A percentile compares a stretch with the other conserved stretches of the same genome.
phyloP scores from a whole-genome alignment of 2,113 vertebrate species.

The Tupaia tana region DNA sequence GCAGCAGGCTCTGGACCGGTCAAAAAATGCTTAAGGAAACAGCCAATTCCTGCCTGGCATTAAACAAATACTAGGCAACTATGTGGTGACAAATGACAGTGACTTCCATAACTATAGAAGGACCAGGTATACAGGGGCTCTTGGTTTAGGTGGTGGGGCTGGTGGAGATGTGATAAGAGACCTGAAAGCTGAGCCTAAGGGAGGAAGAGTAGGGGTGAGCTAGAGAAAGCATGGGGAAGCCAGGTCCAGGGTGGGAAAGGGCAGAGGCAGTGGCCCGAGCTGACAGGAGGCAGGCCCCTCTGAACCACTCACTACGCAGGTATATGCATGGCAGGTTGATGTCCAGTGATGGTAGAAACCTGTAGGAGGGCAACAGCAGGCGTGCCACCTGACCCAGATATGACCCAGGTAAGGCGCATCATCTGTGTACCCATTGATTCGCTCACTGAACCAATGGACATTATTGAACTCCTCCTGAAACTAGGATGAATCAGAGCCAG shows the following conservation, averaged over 20 bases:
- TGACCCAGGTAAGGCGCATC: background rate
- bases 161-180: background rate
- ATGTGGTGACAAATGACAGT: background rate
- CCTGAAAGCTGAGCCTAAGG: background rate
- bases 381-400: background rate
- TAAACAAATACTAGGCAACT: background rate
- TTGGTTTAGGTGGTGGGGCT: background rate
- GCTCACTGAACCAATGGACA: fast-evolving
- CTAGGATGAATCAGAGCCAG: background rate
- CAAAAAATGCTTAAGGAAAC: background rate
- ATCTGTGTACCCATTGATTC: no score
- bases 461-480: background rate
- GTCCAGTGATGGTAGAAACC: no score
- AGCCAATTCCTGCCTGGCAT: background rate
- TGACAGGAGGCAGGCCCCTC: background rate
- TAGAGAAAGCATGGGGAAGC: background rate
- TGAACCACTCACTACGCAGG: background rate
- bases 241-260: background rate
- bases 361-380: background rate
- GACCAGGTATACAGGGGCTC: no score
- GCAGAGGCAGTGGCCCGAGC: background rate
- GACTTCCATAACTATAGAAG: background rate
- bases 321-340: fast-evolving
- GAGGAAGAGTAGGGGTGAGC: no score
- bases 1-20: background rate